These are phyloP conservation scores for Antrozous pallidus DNA, from an alignment of 2,797 vertebrate species.

Conservation along the genomic window DNA sequence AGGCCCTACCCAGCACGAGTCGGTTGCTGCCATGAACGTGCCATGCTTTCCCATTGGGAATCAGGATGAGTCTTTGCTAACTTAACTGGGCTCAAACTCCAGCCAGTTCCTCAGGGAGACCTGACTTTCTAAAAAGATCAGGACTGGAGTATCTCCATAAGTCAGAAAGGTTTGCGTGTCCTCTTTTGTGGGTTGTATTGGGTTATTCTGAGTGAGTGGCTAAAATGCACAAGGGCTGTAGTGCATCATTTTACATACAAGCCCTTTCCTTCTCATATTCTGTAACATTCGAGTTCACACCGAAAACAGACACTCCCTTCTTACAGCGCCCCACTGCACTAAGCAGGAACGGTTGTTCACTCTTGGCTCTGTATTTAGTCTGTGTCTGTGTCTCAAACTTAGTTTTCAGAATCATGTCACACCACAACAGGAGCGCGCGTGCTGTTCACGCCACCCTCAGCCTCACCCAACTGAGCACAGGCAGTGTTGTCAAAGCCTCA, in stretches of 20 bases:
- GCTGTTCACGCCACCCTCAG: background rate
- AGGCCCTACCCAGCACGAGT: no score
- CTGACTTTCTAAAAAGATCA: slow-evolving; percentile 21
- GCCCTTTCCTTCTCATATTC: slow-evolving; percentile 19
- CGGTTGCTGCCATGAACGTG: background rate
- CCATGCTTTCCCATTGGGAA: background rate
- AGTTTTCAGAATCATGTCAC: background rate
- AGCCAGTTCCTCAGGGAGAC: background rate
- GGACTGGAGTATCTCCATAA: background rate
- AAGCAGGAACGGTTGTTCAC: background rate
- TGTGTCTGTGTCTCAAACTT: background rate
- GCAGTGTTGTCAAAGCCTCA: background rate
- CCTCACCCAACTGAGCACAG: background rate
- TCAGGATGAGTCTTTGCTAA: background rate
- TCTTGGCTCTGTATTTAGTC: background rate
- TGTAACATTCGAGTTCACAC: slow-evolving; percentile 28
- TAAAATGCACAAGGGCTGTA: background rate
- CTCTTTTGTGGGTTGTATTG: background rate
- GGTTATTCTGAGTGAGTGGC: slow-evolving; percentile 5
- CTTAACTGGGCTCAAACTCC: background rate
- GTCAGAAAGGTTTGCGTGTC: background rate
- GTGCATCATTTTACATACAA: slow-evolving; percentile 6
- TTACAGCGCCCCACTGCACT: background rate
- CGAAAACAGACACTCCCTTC: background rate
- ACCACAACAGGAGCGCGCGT: background rate